Evolutionary conservation across 2,113 vertebrate genomes (phyloP).

Genomic region (Perca schrenkii): DNA sequence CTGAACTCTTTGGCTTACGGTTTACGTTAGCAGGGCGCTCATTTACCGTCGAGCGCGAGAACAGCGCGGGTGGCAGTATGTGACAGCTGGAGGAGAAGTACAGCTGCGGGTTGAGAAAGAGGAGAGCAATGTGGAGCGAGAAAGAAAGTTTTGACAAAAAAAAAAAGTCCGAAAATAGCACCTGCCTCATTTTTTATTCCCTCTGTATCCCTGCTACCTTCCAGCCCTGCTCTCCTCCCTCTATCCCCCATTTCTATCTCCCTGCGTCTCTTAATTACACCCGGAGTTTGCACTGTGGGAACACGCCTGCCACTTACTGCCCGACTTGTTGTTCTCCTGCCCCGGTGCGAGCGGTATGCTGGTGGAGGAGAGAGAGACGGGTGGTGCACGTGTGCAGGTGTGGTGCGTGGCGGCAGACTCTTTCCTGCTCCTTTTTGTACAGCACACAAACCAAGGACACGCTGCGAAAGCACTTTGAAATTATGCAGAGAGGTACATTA

Average conservation of each 20-base stretch:
- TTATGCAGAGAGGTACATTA: conserved; percentile 50
- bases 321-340: conserved; percentile 74
- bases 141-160: conserved; percentile 29
- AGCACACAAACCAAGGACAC: conserved; percentile 54
- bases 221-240: conserved; percentile 45
- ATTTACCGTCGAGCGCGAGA: background rate
- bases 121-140: background rate
- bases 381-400: conserved; percentile 49
- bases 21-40: background rate
- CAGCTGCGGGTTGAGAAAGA: background rate
- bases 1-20: background rate
- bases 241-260: conserved; percentile 38
- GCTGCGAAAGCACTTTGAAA: conserved; percentile 22
- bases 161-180: conserved; percentile 10
- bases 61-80: fast-evolving
- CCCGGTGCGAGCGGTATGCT: conserved; percentile 11
- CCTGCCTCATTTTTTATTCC: conserved; percentile 62
- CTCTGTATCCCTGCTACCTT: conserved; percentile 20
- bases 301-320: conserved; percentile 58
- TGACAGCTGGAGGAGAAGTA: conserved; percentile 2
- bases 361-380: conserved; percentile 1
- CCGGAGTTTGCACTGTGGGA: conserved; percentile 65
- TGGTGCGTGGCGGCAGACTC: background rate
- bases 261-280: conserved; percentile 71
- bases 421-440: conserved; percentile 35